Evolutionary conservation across 2,797 vertebrate species (phyloP), one percentile per base, ranked within the genome.

Genomic region (Phalloptychus januarius): DNA sequence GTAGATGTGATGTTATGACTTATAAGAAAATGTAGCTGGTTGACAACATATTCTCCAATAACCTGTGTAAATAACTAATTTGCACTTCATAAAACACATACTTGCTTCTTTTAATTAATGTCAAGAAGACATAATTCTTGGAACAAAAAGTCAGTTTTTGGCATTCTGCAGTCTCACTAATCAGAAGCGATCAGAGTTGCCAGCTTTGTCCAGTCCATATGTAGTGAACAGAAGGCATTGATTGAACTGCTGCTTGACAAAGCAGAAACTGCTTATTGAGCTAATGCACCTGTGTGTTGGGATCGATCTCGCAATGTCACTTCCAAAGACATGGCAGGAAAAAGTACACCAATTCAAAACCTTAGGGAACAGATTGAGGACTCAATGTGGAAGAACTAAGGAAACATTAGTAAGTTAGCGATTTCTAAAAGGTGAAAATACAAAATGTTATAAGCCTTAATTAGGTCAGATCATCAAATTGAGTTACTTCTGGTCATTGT

Each of bases 211-310:
- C 86, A 76, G 79, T 84, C 89, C 84, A 88, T 91, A 86, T 91
- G 86, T 79, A 77, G 79, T 78, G 88, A 91, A 91, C 88, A 88
- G 88, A 63, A 93, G 79, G 79, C 90, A 95, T 94, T 95, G 94
- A 95, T 95, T 92, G 87, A 93, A 94, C 89, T 89, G 88, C 90
- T 94, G 93, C 93, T 94, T 91, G 93, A 95, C 93, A 95, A 95
- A 94, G 94, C 93, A 95, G 94, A 96, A 95, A 94, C 91, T 92
- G 92, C 93, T 94, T 94, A 95, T 94, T 94, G 94, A 94, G 92
- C 94, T 94, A 94, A 95, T 94, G 91, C 90, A 94, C 86, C 92
- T 93, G 90, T 91, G 90, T 92, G 93, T 89, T 88, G 75, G 82
- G 88, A 94, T 96, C 93, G 90, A 94, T 96, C 88, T 89, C 38